Percentiles rank a stretch among this genome's conserved stretches.
These are phyloP conservation scores for Stegodyphus dumicola DNA, from an alignment of 1,140 invertebrate species.

Conservation along the genomic window DNA sequence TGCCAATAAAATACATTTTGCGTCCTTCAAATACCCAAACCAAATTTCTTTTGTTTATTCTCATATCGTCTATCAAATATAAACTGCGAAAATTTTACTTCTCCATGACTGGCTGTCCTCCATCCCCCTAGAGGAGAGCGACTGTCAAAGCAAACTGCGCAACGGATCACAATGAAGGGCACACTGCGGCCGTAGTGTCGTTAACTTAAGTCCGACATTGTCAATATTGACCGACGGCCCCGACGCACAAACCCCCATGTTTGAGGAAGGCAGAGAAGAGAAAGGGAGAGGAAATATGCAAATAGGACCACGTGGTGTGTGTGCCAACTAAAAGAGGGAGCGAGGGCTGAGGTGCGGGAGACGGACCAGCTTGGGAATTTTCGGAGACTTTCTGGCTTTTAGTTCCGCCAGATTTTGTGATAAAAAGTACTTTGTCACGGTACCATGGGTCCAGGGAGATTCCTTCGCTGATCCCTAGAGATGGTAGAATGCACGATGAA, in stretches of 20 bases:
- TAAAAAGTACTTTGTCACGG: too few relatives aligned
- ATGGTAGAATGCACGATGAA: too few relatives aligned
- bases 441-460: not conserved
- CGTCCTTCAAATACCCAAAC: not conserved
- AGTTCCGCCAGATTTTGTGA: too few relatives aligned
- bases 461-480: not conserved
- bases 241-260: not conserved
- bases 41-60: not conserved
- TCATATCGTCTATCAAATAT: not conserved
- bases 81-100: not conserved
- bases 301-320: slow-evolving; percentile 11
- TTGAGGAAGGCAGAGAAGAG: not conserved
- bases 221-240: slow-evolving; percentile 28
- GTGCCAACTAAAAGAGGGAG: not conserved
- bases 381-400: too few relatives aligned
- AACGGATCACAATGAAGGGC: not conserved
- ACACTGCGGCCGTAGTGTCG: not conserved
- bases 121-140: not conserved
- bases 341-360: too few relatives aligned
- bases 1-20: not conserved
- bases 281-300: not conserved
- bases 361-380: not conserved
- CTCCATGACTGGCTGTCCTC: not conserved
- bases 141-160: not conserved
- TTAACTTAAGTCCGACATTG: slow-evolving; percentile 24